Evolutionary conservation across 1,140 invertebrate genomes (phyloP).

Genomic region (Limonius californicus): DNA sequence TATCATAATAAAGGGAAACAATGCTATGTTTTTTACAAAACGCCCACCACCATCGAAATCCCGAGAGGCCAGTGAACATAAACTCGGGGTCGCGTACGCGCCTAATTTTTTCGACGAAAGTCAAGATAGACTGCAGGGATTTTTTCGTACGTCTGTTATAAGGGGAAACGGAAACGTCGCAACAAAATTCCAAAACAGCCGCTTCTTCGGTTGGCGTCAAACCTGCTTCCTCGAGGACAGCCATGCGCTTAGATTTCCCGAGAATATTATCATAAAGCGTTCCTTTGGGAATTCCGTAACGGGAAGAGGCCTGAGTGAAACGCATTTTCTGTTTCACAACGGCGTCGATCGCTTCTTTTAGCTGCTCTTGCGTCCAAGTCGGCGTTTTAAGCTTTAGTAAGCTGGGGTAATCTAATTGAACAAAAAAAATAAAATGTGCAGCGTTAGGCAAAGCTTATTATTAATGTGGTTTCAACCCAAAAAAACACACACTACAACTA

Average conservation of each 20-base stretch:
- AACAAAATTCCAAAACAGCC: slow-evolving; percentile 68
- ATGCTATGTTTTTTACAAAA: slow-evolving; percentile 77
- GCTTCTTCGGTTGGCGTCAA: slow-evolving; percentile 60
- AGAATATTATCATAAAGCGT: slow-evolving; percentile 76
- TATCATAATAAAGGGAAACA: slow-evolving; percentile 61
- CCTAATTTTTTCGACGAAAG: slow-evolving; percentile 62
- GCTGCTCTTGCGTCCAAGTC: slow-evolving; percentile 70
- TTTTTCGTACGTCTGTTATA: slow-evolving; percentile 70
- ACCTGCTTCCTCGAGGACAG: slow-evolving; percentile 65
- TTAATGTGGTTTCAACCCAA: too few species aligned
- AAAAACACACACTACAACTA: too few species aligned
- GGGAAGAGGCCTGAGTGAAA: slow-evolving; percentile 68
- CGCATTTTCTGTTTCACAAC: slow-evolving; percentile 73
- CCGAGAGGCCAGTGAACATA: slow-evolving; percentile 61
- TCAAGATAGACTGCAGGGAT: slow-evolving; percentile 60
- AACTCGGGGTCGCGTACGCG: slow-evolving; percentile 60
- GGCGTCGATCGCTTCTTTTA: slow-evolving; percentile 70
- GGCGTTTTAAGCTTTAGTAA: slow-evolving; percentile 67
- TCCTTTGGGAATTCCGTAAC: slow-evolving; percentile 71
- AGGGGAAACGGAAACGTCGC: slow-evolving; percentile 66
- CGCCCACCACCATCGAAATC: slow-evolving; percentile 78
- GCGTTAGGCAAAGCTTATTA: neutral
- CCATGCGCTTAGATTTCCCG: slow-evolving; percentile 73
- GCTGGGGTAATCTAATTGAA: slow-evolving; percentile 55
- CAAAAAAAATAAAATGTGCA: slow-evolving; percentile 27